Evolutionary conservation across 1,140 invertebrate species (phyloP), one percentile per base, ranked within the genome.

Genomic region (Delia radicum): DNA sequence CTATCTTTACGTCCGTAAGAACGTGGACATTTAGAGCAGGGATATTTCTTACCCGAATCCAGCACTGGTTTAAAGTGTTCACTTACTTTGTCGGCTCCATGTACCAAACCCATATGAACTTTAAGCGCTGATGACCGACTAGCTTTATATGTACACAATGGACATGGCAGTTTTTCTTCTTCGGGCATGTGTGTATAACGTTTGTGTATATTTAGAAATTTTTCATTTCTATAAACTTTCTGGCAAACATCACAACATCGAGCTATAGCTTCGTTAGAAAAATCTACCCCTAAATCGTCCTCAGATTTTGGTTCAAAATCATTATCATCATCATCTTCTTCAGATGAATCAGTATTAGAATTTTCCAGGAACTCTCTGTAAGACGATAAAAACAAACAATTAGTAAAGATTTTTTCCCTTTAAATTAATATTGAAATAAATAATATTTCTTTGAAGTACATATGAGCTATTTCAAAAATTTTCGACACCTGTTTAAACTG

Each of bases 141-240:
- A 18, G 65, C 31, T 69, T 24, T 69, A 31, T 69, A 27, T 18
- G 5, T 37, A 21, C 65, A 69, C 29, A 69, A 69, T 2, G 65
- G 29, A 24, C 65, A 69, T 3, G 29, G 29, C 21, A 37, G 10
- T 69, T 69, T 69, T 18, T 69, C 29, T 69, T 69, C 65, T 33
- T 69, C 65, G 0, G 65, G 29, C 65, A 69, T 69, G n/a, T 69
- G 65, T 2, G 29, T 69, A 13, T 69, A 69, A 33, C 65, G 65
- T 33, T 69, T 69, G 29, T 69, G 65, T 21, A 27, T 69, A 21
- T 69, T 24, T 3, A 69, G 29, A 69, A 33, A 31, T 21, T 69
- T 31, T 18, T 37, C 31, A 33, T 69, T 33, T 10, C 21, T 15
- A 21, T 69, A 69, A 1, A 69, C 10, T 31, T 69, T 69, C 3